phyloP scores from a whole-genome alignment of 2,888 invertebrate genomes.

The Willowsia nigromaculata region DNA sequence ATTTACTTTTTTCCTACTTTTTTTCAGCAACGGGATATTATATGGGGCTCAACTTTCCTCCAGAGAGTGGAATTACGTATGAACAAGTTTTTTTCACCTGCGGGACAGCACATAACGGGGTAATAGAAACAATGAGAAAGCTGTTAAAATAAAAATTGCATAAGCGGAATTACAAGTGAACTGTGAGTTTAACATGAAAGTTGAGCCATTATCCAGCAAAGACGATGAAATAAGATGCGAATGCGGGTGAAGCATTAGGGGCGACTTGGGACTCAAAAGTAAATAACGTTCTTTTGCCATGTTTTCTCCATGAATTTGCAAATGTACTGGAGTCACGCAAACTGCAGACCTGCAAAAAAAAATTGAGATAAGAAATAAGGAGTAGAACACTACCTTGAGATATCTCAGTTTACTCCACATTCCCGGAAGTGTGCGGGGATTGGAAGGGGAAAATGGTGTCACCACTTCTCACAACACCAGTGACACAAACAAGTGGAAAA shows the following conservation, averaged over 20 bases:
- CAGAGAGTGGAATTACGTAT: no score
- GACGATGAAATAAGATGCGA: background rate
- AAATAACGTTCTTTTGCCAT: background rate
- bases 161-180: no score
- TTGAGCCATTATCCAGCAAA: background rate
- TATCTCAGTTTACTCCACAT: background rate
- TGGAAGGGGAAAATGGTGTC: background rate
- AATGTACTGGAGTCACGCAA: background rate
- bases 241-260: background rate
- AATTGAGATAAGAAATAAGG: background rate
- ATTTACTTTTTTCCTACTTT: no score
- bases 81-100: no score
- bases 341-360: background rate
- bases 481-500: background rate
- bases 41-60: no score
- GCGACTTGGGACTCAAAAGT: background rate
- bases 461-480: background rate
- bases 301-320: background rate
- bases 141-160: no score
- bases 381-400: background rate
- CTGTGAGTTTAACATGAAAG: no score
- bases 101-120: no score
- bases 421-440: background rate
- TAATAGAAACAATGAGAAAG: no score
- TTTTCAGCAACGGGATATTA: no score